Evolutionary conservation across 2,113 vertebrate species (phyloP).

Genomic region (Genyomyrus donnyi): DNA sequence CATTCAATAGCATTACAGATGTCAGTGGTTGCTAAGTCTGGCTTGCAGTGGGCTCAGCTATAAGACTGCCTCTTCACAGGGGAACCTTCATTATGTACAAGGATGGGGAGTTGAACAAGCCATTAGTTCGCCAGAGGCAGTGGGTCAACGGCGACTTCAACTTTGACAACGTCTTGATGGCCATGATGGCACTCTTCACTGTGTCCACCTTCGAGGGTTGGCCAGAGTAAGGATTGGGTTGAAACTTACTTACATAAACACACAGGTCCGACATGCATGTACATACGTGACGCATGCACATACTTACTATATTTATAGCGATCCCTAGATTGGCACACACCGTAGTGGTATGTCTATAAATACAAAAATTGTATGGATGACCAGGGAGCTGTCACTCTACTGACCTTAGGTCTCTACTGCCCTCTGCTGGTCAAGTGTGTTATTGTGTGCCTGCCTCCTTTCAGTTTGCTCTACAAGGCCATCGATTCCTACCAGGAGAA

Average conservation of each 20-base stretch:
- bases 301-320: neutral
- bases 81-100: slow-evolving; percentile 92
- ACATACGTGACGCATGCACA: neutral
- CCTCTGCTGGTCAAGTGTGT: neutral
- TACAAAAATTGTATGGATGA: neutral
- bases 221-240: slow-evolving; percentile 75
- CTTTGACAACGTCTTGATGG: slow-evolving; percentile 93
- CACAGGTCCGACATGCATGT: neutral
- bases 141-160: slow-evolving; percentile 98
- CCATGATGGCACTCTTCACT: slow-evolving; percentile 98
- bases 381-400: neutral
- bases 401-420: neutral
- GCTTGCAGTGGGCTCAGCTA: neutral
- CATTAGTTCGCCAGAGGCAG: slow-evolving; percentile 77
- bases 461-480: slow-evolving; percentile 88
- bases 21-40: neutral
- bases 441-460: neutral
- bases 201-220: slow-evolving; percentile 98
- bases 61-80: slow-evolving; percentile 35
- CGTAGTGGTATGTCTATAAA: neutral
- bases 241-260: neutral
- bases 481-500: slow-evolving; percentile 94
- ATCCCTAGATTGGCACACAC: neutral
- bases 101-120: slow-evolving; percentile 81
- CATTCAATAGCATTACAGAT: neutral